Base-by-base conservation (phyloP, 2,797 vertebrate genomes). In the Hoplostethus mediterraneus region DNA sequence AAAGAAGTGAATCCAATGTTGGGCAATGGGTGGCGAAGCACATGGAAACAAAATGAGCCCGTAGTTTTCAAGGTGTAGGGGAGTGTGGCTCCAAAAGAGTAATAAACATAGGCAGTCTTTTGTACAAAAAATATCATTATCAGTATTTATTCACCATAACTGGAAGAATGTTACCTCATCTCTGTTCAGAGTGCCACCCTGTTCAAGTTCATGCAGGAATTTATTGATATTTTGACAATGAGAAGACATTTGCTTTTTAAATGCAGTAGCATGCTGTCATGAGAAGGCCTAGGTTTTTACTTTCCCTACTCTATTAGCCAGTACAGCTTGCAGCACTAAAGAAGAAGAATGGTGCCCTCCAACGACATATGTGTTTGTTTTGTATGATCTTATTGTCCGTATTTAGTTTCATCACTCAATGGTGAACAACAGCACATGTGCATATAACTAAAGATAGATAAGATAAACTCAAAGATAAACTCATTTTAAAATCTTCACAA, bases 101-200 rank as follows among this genome's bases (percentile, higher is more conserved):
- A 33, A 40, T 40, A 8, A 44, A 13, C 11, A 44, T 44, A 44
- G 11, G 12, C 10, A 49, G 1, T 25, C 0, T 70, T 38, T 53
- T 16, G 51, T 25, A 11, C 1, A 64, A 70, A 67, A 63, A 14
- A 30, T 11, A n/a, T 28, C 2, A 25, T n/a, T n/a, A n/a, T n/a
- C n/a, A n/a, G n/a, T 47, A 71, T 71, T 67, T 63, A 67, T 66
- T 71, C 7, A 44, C 28, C 30, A 47, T 55, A 5, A 44, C 44
- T 62, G 25, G 69, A 21, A 60, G 16, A 51, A n/a, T 12, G 25
- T 51, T 25, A 10, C 10, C 48, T 17, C 14, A 49, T n/a, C n/a
- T 49, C 48, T 49, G 48, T 49, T 17, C n/a, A 17, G 21, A 17
- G 21, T 28, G 48, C 17, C 48, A 17, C 1, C 30, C 17, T 4